Evolutionary conservation across 2,113 vertebrate genomes (phyloP).

Genomic region (Sceloporus undulatus): DNA sequence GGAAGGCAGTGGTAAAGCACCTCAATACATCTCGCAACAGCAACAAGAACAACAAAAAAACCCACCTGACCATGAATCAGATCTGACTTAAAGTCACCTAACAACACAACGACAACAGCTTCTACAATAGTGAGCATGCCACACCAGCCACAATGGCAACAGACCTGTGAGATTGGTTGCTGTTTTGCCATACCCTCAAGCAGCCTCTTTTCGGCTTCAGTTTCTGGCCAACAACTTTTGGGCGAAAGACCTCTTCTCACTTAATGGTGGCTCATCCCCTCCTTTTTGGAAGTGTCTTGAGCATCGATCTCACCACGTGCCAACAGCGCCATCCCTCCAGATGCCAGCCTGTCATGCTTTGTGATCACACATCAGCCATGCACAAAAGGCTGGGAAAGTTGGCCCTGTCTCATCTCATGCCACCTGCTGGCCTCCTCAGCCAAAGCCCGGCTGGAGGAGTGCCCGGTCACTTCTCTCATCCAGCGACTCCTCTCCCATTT

Average conservation of each 20-base stretch:
- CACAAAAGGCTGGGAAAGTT: neutral
- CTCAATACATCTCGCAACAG: too few relatives aligned
- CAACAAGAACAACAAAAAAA: too few relatives aligned
- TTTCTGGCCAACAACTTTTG: neutral
- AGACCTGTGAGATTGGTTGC: neutral
- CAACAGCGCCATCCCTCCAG: neutral
- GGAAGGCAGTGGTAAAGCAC: too few relatives aligned
- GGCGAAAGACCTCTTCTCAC: neutral
- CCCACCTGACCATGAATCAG: too few relatives aligned
- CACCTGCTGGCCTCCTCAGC: conserved; percentile 23
- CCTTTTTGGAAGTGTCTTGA: neutral
- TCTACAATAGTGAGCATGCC: neutral
- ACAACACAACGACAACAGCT: too few relatives aligned
- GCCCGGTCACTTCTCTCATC: neutral
- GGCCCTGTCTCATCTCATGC: neutral
- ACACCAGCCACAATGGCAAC: neutral
- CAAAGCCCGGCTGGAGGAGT: neutral
- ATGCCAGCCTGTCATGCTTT: neutral
- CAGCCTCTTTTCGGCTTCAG: neutral
- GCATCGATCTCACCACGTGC: neutral
- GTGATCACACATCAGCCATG: neutral
- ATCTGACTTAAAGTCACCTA: too few relatives aligned
- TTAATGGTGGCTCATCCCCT: neutral
- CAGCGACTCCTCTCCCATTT: too few relatives aligned
- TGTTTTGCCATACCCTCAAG: too few relatives aligned